phyloP scores from a whole-genome alignment of 1,140 invertebrate species.

The Hestina assimilis region DNA sequence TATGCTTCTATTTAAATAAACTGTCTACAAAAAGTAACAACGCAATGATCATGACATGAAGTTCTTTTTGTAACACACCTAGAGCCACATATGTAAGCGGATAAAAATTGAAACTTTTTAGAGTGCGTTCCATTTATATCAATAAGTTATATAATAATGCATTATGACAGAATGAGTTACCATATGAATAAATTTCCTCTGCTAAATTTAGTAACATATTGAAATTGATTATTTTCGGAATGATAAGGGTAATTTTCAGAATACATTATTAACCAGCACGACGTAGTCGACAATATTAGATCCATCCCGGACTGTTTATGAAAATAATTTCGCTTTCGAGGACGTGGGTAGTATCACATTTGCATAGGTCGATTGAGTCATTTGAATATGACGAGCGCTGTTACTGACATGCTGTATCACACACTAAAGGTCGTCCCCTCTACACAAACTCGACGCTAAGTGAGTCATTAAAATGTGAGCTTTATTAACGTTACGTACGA shows the following conservation, averaged over 20 bases:
- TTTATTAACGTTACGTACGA: too few species aligned
- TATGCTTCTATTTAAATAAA: too few species aligned
- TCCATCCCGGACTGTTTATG: constrained; percentile 8
- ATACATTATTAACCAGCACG: not conserved
- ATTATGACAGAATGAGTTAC: not conserved
- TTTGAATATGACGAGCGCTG: not conserved
- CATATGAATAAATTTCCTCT: not conserved
- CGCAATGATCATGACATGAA: too few species aligned
- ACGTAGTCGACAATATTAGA: not conserved
- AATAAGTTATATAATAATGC: too few species aligned
- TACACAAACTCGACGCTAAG: not conserved
- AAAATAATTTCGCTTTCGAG: not conserved
- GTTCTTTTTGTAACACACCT: too few species aligned
- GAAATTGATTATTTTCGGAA: not conserved
- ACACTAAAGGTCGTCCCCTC: not conserved
- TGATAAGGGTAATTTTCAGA: not conserved
- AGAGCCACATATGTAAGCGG: too few species aligned
- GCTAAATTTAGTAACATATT: not conserved
- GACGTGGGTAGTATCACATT: not conserved
- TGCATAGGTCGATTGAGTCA: constrained; percentile 7
- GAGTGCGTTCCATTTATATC: too few species aligned
- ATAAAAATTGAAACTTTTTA: too few species aligned
- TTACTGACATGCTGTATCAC: constrained; percentile 1
- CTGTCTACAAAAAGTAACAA: too few species aligned
- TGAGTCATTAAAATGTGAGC: too few species aligned